Evolutionary conservation across 1,140 invertebrate species (phyloP).

Genomic region (Trachelipus rathkii): DNA sequence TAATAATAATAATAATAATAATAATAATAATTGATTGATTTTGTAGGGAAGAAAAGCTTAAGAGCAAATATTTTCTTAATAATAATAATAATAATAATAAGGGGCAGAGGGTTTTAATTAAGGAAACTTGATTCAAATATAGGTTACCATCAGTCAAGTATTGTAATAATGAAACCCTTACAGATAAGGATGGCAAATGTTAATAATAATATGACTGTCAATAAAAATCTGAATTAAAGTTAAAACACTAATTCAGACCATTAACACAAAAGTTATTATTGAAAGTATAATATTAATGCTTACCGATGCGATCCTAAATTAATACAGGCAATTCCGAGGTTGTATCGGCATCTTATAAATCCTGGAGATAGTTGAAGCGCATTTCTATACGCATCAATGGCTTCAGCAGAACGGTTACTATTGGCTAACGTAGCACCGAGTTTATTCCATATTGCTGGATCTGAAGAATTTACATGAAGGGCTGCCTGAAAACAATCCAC

Average conservation of each 20-base stretch:
- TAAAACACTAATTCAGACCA: too few species aligned
- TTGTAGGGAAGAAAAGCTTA: too few species aligned
- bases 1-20: too few species aligned
- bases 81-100: background rate
- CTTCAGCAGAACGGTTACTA: slow-evolving; percentile 87
- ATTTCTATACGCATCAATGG: slow-evolving; percentile 89
- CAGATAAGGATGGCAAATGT: background rate
- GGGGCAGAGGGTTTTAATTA: background rate
- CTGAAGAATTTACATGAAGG: slow-evolving; percentile 66
- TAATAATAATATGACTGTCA: background rate
- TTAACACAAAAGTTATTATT: background rate
- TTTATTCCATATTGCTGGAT: slow-evolving; percentile 94
- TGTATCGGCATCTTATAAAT: slow-evolving; percentile 93
- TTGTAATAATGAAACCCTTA: background rate
- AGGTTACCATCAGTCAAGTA: background rate
- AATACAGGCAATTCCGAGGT: slow-evolving; percentile 95
- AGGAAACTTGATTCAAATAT: background rate
- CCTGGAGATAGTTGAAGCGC: slow-evolving; percentile 88
- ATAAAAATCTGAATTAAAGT: background rate
- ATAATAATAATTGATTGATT: too few species aligned
- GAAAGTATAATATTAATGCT: slow-evolving; percentile 33
- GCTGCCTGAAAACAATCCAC: slow-evolving; percentile 92
- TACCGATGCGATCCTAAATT: slow-evolving; percentile 89
- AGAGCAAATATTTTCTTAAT: too few species aligned
- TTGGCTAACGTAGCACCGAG: slow-evolving; percentile 95